phyloP scores from a whole-genome alignment of 2,888 invertebrate species.

The Cordilura impudica region DNA sequence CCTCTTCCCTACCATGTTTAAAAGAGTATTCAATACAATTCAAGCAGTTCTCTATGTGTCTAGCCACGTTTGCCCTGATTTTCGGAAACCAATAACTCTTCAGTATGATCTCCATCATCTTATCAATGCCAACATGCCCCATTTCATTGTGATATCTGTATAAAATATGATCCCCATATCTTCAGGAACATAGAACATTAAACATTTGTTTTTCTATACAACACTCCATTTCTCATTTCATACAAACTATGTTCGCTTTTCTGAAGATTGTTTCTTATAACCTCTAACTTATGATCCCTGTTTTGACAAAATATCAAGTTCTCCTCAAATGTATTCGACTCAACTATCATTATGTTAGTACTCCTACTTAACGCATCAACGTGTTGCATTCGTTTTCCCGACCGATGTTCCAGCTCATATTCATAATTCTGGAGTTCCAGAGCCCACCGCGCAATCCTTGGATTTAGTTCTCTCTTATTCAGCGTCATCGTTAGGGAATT shows the following conservation, averaged over 20 bases:
- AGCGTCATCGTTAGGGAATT: constrained; percentile 28
- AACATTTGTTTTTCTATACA: neutral
- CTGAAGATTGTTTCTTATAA: constrained; percentile 14
- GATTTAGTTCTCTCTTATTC: constrained; percentile 66
- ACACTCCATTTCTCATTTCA: constrained; percentile 6
- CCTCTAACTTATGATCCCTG: constrained; percentile 23
- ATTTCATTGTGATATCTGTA: constrained; percentile 46
- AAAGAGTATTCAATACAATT: constrained; percentile 29
- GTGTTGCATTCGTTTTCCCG: neutral
- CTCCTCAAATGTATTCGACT: constrained; percentile 24
- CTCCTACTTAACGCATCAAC: constrained; percentile 29
- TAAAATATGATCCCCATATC: constrained; percentile 41
- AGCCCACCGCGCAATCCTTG: constrained; percentile 65
- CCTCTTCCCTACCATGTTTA: constrained; percentile 31
- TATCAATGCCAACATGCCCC: constrained; percentile 35
- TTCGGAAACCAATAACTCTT: constrained; percentile 40
- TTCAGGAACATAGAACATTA: constrained; percentile 37
- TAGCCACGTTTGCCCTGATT: constrained; percentile 5
- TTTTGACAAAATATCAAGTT: constrained; percentile 25
- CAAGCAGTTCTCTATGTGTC: constrained; percentile 29
- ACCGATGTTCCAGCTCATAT: constrained; percentile 53
- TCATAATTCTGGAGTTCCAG: constrained; percentile 61
- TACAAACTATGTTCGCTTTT: neutral
- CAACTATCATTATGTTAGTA: constrained; percentile 2
- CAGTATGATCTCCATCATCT: no score